These are phyloP conservation scores for Anguilla japonica DNA, from an alignment of 2,113 vertebrate species.

Conservation along the genomic window DNA sequence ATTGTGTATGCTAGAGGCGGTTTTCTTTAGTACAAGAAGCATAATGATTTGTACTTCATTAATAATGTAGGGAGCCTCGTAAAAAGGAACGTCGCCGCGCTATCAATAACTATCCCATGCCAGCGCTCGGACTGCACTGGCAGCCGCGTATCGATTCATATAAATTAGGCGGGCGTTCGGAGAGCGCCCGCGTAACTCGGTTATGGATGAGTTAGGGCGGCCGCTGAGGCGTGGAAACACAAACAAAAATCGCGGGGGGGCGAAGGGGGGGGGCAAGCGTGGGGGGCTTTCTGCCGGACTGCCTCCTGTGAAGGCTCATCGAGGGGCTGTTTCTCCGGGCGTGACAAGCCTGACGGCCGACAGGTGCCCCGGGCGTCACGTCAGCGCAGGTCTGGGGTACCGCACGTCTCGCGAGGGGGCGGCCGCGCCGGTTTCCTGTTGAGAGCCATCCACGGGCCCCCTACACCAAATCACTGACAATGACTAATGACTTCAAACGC, in stretches of 20 bases:
- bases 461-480: background rate
- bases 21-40: background rate
- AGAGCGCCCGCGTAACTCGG: background rate
- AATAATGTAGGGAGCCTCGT: background rate
- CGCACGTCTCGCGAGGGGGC: background rate
- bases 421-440: background rate
- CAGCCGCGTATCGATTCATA: background rate
- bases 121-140: background rate
- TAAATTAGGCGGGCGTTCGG: background rate
- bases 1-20: background rate
- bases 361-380: background rate
- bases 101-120: background rate
- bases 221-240: background rate
- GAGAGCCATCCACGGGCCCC: background rate
- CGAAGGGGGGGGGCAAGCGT: too few relatives aligned
- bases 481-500: background rate
- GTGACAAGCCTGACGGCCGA: background rate
- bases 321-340: background rate
- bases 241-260: background rate
- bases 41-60: background rate
- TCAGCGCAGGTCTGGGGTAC: background rate
- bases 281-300: background rate
- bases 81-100: background rate
- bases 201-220: conserved; percentile 1
- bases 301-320: background rate